These are phyloP conservation scores for Anorthoa munda DNA, from an alignment of 2,888 invertebrate species.

Conservation along the genomic window DNA sequence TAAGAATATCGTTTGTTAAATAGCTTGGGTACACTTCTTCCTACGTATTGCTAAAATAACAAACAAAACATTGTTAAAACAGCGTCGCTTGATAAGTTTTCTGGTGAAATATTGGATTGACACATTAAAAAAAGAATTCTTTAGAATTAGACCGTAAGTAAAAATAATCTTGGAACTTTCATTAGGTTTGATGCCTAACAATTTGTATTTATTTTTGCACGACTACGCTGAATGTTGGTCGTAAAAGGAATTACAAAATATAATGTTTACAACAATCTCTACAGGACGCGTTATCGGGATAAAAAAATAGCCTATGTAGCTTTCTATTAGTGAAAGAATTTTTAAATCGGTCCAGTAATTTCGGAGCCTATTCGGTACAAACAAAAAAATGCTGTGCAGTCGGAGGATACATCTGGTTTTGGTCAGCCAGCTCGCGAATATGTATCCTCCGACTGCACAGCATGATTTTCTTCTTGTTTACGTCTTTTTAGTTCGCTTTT, in stretches of 20 bases:
- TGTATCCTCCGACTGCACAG: too few relatives aligned
- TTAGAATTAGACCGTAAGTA: background rate
- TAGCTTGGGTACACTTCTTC: background rate
- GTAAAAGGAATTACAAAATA: background rate
- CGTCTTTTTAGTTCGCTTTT: too few relatives aligned
- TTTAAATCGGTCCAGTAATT: too few relatives aligned
- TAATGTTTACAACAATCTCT: background rate
- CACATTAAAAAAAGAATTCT: background rate
- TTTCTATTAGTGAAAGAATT: too few relatives aligned
- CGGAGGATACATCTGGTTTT: too few relatives aligned
- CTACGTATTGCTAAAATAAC: background rate
- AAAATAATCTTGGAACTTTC: background rate
- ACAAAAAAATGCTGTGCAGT: too few relatives aligned
- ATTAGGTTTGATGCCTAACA: conserved; percentile 3
- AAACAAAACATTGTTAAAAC: conserved; percentile 16
- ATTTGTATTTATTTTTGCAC: background rate
- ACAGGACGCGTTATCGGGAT: too few relatives aligned
- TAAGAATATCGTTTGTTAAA: background rate
- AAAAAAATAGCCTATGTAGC: too few relatives aligned
- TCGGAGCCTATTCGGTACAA: too few relatives aligned
- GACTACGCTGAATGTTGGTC: too few relatives aligned
- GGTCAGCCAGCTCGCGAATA: too few relatives aligned
- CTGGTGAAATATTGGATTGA: background rate
- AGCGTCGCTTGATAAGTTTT: conserved; percentile 5
- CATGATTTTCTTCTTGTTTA: too few relatives aligned